Base-by-base conservation (phyloP, 1,140 invertebrate genomes). In the Drosophila gunungcola region DNA sequence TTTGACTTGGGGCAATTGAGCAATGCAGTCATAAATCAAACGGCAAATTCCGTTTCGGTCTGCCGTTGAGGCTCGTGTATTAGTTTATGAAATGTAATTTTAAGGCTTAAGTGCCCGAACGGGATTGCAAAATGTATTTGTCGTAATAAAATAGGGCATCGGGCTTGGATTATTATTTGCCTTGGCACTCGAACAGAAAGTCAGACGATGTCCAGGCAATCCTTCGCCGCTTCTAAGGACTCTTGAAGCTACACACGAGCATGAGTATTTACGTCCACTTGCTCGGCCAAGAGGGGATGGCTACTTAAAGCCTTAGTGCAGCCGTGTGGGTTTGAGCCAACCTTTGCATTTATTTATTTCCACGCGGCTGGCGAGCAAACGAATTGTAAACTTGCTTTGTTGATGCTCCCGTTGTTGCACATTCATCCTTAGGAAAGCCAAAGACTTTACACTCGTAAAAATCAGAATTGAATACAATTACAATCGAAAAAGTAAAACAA, bases 281-380 rank as follows among this genome's bases (percentile, higher is more conserved):
- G 67, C 41, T 36, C 2, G 32, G 52, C 27, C 42, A 34, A 45
- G 29, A 42, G 27, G 25, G 5, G 16, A 55, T 46, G 64, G 68
- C 78, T 70, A 88, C 83, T 86, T 85, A 70, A 81, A 78, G 65
- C 48, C 34, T 61, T 25, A 43, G 27, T 68, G 3, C 27, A 34
- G 49, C 61, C 62, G 39, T 77, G 67, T 80, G 73, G 63, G 77
- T 61, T 61, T 4, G n/a, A 57, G 62, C 48, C 62, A 80, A 79
- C 56, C 72, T 78, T 62, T 73, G 58, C 72, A 85, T 64, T 61
- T 73, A 65, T 65, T 52, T 48, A 77, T 65, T 62, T 74, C 45
- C 72, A 70, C 48, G 63, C 34, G 51, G 73, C 36, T 57, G 42
- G 62, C 55, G 45, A 52, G 39, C 63, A 61, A 68, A 69, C 54